Evolutionary conservation across 2,888 invertebrate species (phyloP), one percentile per base, ranked within the genome.

Genomic region (Ischnus inquisitorius): DNA sequence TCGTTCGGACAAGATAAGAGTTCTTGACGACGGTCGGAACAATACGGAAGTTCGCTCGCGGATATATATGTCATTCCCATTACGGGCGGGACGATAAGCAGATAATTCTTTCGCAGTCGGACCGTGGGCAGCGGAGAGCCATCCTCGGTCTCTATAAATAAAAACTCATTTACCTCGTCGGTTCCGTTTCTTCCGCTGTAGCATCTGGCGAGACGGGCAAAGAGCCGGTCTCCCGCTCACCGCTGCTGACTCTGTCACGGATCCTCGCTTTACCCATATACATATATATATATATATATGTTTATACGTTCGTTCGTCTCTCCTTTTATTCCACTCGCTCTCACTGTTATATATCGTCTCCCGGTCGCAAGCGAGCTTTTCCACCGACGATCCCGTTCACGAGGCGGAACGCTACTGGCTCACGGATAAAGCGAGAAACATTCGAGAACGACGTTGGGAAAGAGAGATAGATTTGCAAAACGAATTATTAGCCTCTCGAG

Each of bases 51-150:
- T 19, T 14, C 51, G 46, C 71, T 16, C 16, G 51, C 64, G 48
- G 65, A 69, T 54, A 22, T 74, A 57, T 69, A 69, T 57, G 76
- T 83, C 75, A 76, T 82, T 79, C 86, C 79, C 81, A 72, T 88
- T 88, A 84, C 83, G 78, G 64, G 65, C 10, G 22, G 69, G 64
- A 88, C 85, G 86, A 88, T 87, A 87, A 84, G 83, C 87, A 78
- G 83, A 77, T 88, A 88, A 88, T 86, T 84, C 77, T 68, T 68
- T 69, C 78, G 39, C 54, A 19, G 54, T 39, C 41, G n/a, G 71
- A 71, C 19, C 54, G n/a, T 39, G 57, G n/a, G 41, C 67, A 28
- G 34, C 22, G 39, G 60, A 43, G 69, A 39, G 57, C 57, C 68
- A 41, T 39, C 64, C 68, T 77, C 43, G 60, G 62, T 46, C 54